Evolutionary conservation across 2,113 vertebrate species (phyloP), one percentile per base, ranked within the genome.

Genomic region (Phrynocephalus versicolor): DNA sequence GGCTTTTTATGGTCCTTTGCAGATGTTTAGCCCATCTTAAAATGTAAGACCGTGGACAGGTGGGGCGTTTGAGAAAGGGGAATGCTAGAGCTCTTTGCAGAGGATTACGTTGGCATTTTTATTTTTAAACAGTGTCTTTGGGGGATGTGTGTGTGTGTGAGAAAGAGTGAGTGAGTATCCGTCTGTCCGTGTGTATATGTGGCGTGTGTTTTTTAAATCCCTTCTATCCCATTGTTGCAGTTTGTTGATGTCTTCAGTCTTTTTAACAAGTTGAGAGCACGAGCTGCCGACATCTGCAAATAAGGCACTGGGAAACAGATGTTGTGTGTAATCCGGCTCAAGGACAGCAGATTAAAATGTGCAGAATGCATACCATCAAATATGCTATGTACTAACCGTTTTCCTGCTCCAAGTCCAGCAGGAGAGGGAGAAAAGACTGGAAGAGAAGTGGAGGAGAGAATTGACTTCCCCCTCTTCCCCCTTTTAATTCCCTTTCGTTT

Each of bases 241-340:
- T 39, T 77, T 41, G 84, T 77, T 35, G 81, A 85, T 82, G 82
- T 71, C 77, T 15, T 25, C 3, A 2, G 16, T 91, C 88, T 85
- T 86, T 79, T 27, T 55, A 51, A 37, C 88, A 64, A 88, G 67
- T 90, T 62, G 84, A 65, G 23, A 84, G 77, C 0, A 0, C 88
- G 85, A 85, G 89, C 84, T n/a, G 89, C 84, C 71, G 89, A 94
- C 93, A 93, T 94, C 90, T 94, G 93, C 92, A 93, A 10, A 82
- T 87, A 88, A 81, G 71, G 83, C 87, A 86, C 84, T 8, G 0
- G 90, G 92, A 92, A 96, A 91, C 94, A 96, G 95, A 94, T 96
- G 95, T 94, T 95, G 88, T 39, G 0, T 89, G 89, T 96, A 95
- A 96, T 96, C 95, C 89, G 75, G 92, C 88, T 95, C 92, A 94